Conservation (phyloP, 2,888 invertebrate genomes). For the Hirtodrosophila alboralis region DNA sequence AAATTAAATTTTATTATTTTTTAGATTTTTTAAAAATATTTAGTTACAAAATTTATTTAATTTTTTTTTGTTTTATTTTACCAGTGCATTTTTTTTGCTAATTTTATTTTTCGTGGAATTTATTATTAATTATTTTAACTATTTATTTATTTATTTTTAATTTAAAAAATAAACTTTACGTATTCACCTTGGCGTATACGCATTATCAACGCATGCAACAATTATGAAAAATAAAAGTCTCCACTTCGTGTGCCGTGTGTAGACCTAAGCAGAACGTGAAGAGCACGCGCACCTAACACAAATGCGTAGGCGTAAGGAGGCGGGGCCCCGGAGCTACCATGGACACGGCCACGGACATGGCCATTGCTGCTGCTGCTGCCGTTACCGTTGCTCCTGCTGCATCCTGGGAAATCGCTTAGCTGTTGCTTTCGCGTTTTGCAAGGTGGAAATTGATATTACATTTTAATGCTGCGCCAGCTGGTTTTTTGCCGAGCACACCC, state of each 20-base stretch:
- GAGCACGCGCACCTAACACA: slow-evolving; percentile 71
- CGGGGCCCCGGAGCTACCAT: slow-evolving; percentile 51
- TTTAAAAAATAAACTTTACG: background rate
- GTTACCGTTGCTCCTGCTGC: slow-evolving; percentile 66
- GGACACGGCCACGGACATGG: slow-evolving; percentile 15
- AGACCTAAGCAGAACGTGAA: slow-evolving; percentile 50
- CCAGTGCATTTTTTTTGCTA: no score
- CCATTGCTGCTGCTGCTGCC: slow-evolving; percentile 10
- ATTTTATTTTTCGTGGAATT: background rate
- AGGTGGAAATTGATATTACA: slow-evolving; percentile 80
- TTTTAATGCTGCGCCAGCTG: slow-evolving; percentile 79
- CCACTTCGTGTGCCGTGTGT: slow-evolving; percentile 54
- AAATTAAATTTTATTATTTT: no score
- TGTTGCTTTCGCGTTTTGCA: slow-evolving; percentile 74
- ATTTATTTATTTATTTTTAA: background rate
- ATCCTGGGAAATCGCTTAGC: slow-evolving; percentile 79
- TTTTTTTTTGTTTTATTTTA: no score
- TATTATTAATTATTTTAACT: background rate
- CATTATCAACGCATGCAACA: slow-evolving; percentile 67
- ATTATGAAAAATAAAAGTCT: slow-evolving; percentile 72
- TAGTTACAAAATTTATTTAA: no score
- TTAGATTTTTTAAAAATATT: no score
- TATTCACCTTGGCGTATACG: slow-evolving; percentile 53
- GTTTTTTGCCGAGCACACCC: slow-evolving; percentile 33
- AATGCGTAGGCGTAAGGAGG: slow-evolving; percentile 66